Evolutionary conservation across 2,888 invertebrate genomes (phyloP), one percentile per base, ranked within the genome.

Genomic region (Prosopocoilus inquinatus): DNA sequence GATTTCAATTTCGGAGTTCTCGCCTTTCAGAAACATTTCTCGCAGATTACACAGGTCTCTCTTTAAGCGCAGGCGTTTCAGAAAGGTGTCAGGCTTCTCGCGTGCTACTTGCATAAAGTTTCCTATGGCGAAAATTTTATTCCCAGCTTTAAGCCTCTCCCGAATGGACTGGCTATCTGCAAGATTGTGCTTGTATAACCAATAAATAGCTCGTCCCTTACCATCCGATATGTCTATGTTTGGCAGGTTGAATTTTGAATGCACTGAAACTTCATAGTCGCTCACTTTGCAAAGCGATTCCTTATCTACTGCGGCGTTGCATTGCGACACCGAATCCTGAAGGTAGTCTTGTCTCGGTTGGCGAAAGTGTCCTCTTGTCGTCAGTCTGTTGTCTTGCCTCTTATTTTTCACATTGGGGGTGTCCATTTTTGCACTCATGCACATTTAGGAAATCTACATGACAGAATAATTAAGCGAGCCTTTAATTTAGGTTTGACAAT

Each of bases 251-350:
- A 38, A 47, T 9, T 54, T 57, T 12, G 53, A 53, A 36, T 46
- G 36, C n/a, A 44, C n/a, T 1, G 54, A 51, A 47, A 60, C 34
- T 9, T 62, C 60, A 20, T 52, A 60, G 45, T 59, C 60, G 56
- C 62, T 62, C 32, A 62, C 62, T 45, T 57, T 60, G 44, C 62
- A 62, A 41, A 62, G 44, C 9, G 60, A 60, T 45, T 60, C 62
- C 9, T 49, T 47, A 34, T 52, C 32, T 16, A 60, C 13, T 3
- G 41, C 16, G 33, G 45, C 13, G 8, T 43, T 35, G 38, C 16
- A 55, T 32, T 60, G 48, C 2, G 62, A 60, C 9, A 56, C 59
- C 8, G 60, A 62, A 34, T 51, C 56, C 9, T 53, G 35, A 3
- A 50, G 32, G 36, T 47, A 38, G 36, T 60, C 56, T 15, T 58